phyloP scores from a whole-genome alignment of 2,888 invertebrate genomes.

The Drosophila rubida region DNA sequence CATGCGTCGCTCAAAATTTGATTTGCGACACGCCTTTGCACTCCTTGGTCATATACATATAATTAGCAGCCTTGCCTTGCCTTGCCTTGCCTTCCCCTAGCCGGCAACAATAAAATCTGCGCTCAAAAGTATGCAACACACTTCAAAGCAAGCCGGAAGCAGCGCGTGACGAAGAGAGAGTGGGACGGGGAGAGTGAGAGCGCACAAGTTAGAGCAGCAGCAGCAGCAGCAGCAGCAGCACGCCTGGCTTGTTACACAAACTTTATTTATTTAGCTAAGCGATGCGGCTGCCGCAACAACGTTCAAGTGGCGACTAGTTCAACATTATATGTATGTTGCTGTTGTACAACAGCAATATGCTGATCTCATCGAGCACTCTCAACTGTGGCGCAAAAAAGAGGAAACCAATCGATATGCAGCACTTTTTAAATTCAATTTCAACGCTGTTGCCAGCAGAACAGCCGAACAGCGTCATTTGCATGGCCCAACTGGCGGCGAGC shows the following conservation, averaged over 20 bases:
- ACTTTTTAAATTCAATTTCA: conserved; percentile 37
- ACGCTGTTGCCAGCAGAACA: conserved; percentile 8
- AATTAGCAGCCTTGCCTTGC: too few species aligned
- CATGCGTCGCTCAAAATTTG: neutral
- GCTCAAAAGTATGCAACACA: conserved; percentile 18
- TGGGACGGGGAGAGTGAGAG: neutral
- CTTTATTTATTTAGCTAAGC: conserved; percentile 36
- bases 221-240: neutral
- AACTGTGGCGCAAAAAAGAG: conserved; percentile 28
- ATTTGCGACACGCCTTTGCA: neutral
- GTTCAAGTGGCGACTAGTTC: conserved; percentile 10
- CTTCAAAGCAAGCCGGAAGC: conserved; percentile 8
- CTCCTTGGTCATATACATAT: neutral
- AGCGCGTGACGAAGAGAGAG: neutral
- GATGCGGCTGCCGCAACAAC: conserved; percentile 3
- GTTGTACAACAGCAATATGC: conserved; percentile 25
- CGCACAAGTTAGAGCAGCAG: neutral
- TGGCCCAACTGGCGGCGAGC: neutral
- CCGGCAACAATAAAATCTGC: neutral
- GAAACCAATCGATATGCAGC: conserved; percentile 39
- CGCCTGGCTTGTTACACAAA: neutral
- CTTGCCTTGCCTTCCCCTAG: too few species aligned
- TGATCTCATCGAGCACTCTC: conserved; percentile 44
- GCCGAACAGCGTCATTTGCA: conserved; percentile 11
- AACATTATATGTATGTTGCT: conserved; percentile 24